Conservation (phyloP, 2,888 invertebrate genomes). For the Tenthredo distinguenda region DNA sequence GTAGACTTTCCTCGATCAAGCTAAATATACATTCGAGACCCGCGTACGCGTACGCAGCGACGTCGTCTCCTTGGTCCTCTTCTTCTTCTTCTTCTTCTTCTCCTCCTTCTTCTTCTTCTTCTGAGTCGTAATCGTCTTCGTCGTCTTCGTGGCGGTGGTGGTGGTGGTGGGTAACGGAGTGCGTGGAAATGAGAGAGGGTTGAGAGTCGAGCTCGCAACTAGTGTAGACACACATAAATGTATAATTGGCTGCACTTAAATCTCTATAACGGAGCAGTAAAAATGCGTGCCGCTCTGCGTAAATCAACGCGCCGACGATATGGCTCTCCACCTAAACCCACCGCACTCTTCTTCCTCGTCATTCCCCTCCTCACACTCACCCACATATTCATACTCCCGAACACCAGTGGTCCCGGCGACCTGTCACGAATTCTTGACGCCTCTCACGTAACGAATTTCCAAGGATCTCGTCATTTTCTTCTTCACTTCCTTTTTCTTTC, state of each 20-base stretch:
- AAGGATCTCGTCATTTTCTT: not conserved
- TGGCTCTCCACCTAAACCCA: conserved; percentile 62
- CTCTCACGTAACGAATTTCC: not conserved
- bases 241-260: conserved; percentile 77
- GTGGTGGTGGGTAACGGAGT: conserved; percentile 41
- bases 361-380: not conserved
- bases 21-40: conserved; percentile 45
- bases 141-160: conserved; percentile 32
- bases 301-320: conserved; percentile 76
- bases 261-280: conserved; percentile 76
- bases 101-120: conserved; percentile 59
- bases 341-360: conserved; percentile 43
- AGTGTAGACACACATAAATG: conserved; percentile 70
- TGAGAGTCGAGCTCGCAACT: conserved; percentile 59
- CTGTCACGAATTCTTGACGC: not conserved
- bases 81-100: conserved; percentile 54
- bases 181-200: conserved; percentile 37
- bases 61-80: conserved; percentile 55
- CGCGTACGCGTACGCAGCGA: not conserved
- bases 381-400: conserved; percentile 59
- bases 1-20: conserved; percentile 45
- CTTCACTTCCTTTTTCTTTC: not conserved
- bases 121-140: conserved; percentile 54
- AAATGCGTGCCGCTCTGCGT: conserved; percentile 73
- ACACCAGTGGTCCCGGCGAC: conserved; percentile 44